Evolutionary conservation across 2,113 vertebrate species (phyloP), one percentile per base, ranked within the genome.

Genomic region (Oophaga pumilio): DNA sequence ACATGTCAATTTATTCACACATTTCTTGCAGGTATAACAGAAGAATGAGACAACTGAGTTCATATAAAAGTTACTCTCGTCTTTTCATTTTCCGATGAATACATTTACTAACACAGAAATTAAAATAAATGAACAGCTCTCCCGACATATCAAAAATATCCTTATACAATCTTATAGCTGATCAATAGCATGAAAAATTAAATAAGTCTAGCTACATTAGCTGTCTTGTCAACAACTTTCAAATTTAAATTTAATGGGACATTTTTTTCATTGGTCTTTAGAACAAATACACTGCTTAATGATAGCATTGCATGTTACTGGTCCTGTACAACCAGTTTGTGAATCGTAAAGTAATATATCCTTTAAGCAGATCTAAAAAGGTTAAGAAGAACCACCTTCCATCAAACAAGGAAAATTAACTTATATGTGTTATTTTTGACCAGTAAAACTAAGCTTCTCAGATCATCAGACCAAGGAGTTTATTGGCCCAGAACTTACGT

Each of bases 301-400:
- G 3, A 64, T 64, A 28, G 28, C 26, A 71, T 33, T 71, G 17
- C 26, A 71, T 28, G 68, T 71, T 14, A 71, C 43, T 57, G 33
- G 59, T 68, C 66, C 33, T 49, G 69, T 43, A 60, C 62, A 76
- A 74, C 59, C 24, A 18, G 59, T 81, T 81, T 60, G 24, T 10
- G 62, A 66, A 82, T 82, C 80, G n/a, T 33, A 60, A 43, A 43
- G 33, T 43, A 43, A 26, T 20, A 79, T 68, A 87, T 49, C 74
- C 14, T 74, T 22, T 24, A 82, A 76, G 52, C 53, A 82, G 14
- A 24, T 12, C 28, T 9, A 28, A 66, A 52, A 74, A 59, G 53
- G 59, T 12, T 62, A 18, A 43, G 52, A 59, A 9, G 85, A 81
- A 62, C 71, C 78, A 66, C 68, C 68, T 71, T 43, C 71, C 60